phyloP scores from a whole-genome alignment of 1,140 invertebrate genomes.

The Sitodiplosis mosellana region DNA sequence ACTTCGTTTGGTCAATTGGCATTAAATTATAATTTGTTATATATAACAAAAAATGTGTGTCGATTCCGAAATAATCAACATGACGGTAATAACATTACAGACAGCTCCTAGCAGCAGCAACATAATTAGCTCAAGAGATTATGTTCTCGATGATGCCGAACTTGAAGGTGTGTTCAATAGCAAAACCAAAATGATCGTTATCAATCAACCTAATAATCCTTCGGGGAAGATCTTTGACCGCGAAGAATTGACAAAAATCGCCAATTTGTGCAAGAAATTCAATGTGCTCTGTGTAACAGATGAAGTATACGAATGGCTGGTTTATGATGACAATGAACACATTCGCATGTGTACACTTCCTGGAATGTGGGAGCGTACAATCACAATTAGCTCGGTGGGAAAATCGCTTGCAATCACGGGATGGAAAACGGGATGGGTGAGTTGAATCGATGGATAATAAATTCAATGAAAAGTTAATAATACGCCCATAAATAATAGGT shows the following conservation, averaged over 20 bases:
- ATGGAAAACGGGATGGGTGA: conserved; percentile 95
- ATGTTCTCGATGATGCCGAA: conserved; percentile 72
- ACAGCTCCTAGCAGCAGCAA: conserved; percentile 7
- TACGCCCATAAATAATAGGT: too few relatives aligned
- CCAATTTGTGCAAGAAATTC: conserved; percentile 77
- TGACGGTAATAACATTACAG: too few relatives aligned
- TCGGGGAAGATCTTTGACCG: conserved; percentile 64
- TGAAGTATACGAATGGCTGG: conserved; percentile 97
- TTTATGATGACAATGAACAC: conserved; percentile 73
- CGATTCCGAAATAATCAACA: too few relatives aligned
- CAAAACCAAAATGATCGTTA: conserved; percentile 87
- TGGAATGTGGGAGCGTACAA: conserved; percentile 93
- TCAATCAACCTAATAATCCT: conserved; percentile 96
- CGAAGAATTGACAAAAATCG: conserved; percentile 60
- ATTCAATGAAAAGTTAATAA: too few relatives aligned
- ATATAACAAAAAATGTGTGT: too few relatives aligned
- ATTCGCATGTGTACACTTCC: conserved; percentile 77
- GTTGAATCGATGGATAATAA: too few relatives aligned
- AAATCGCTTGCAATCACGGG: conserved; percentile 97
- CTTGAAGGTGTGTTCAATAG: conserved; percentile 64
- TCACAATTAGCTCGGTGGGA: conserved; percentile 93
- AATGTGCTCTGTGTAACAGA: conserved; percentile 84
- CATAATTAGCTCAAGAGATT: conserved; percentile 56
- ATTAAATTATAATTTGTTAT: too few relatives aligned
- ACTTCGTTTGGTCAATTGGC: conserved; percentile 51